These are phyloP conservation scores for Barbus barbus DNA, from an alignment of 2,113 vertebrate genomes.

Conservation along the genomic window DNA sequence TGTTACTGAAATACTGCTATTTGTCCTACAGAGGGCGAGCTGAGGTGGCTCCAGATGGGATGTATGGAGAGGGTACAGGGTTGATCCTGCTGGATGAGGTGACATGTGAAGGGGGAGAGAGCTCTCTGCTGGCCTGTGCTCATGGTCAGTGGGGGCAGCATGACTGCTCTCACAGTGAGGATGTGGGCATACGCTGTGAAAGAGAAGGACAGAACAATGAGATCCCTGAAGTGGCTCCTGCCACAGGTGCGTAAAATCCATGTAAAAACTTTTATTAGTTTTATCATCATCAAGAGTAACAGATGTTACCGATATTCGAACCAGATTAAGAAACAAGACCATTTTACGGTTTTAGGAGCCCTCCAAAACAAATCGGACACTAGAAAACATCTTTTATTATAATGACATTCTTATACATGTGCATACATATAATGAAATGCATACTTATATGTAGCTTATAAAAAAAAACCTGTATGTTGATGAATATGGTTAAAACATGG, in stretches of 20 bases:
- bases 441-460: no score
- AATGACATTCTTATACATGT: no score
- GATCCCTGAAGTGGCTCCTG: conserved; percentile 25
- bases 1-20: neutral
- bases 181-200: conserved; percentile 78
- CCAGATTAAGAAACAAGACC: neutral
- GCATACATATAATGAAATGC: no score
- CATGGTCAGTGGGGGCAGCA: conserved; percentile 82
- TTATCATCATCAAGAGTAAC: neutral
- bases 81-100: conserved; percentile 86
- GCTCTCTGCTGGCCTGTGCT: conserved; percentile 75
- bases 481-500: no score
- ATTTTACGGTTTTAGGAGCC: no score
- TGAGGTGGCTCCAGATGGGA: conserved; percentile 55
- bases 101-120: conserved; percentile 77
- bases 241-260: conserved; percentile 46
- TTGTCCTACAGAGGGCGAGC: conserved; percentile 63
- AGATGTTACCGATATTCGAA: neutral
- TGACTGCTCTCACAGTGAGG: conserved; percentile 86
- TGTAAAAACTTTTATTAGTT: neutral
- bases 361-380: no score
- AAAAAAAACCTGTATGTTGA: no score
- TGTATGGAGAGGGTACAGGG: conserved; percentile 74
- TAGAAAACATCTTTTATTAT: no score
- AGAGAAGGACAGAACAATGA: conserved; percentile 49